Conservation (phyloP, 2,888 invertebrate species). For the Temnothorax rugatulus region DNA sequence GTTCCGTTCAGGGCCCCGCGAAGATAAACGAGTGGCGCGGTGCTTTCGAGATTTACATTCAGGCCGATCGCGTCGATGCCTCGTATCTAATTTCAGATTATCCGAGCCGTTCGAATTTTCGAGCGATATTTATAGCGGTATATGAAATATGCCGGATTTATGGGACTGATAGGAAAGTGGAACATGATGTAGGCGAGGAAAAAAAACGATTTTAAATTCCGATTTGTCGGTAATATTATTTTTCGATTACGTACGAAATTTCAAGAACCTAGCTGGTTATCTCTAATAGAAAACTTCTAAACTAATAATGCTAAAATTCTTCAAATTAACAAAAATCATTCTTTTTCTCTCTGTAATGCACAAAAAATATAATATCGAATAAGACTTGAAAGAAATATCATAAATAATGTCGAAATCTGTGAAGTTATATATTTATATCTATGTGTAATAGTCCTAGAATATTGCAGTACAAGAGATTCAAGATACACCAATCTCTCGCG, state of each 20-base stretch:
- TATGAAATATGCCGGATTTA: not conserved
- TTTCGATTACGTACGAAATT: not conserved
- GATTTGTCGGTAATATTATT: constrained; percentile 2
- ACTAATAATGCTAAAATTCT: not conserved
- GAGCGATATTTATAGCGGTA: not conserved
- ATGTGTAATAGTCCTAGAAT: not conserved
- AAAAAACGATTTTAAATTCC: not conserved
- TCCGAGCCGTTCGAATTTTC: constrained; percentile 32
- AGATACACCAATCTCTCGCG: not conserved
- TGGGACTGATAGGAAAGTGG: not conserved
- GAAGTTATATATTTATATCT: not conserved
- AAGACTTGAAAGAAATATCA: not conserved
- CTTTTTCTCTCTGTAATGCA: not conserved
- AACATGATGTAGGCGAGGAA: not conserved
- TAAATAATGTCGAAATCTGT: not conserved
- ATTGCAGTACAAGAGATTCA: not conserved
- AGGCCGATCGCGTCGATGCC: constrained; percentile 27
- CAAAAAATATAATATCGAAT: constrained; percentile 2
- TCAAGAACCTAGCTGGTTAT: not conserved
- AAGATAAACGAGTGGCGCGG: constrained; percentile 49
- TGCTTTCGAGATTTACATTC: constrained; percentile 41
- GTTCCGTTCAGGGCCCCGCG: constrained; percentile 27
- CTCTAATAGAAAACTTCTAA: not conserved
- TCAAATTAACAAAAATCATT: not conserved
- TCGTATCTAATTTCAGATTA: constrained; percentile 45